Evolutionary conservation across 2,797 vertebrate species (phyloP).

Genomic region (Lophius americanus): DNA sequence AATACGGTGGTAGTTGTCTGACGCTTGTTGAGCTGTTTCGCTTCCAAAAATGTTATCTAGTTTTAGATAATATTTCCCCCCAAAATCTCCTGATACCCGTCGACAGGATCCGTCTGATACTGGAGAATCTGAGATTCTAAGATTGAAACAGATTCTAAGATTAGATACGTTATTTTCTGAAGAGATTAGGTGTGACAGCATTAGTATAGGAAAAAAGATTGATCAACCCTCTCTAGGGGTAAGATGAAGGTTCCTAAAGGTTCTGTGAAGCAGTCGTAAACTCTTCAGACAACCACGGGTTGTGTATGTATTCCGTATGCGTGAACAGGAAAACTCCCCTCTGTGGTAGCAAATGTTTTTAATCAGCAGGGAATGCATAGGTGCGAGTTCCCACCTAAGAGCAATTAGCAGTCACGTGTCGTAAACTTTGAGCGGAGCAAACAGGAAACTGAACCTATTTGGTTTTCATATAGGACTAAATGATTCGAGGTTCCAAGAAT

Average conservation of each 20-base stretch:
- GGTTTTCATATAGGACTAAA: slow-evolving; percentile 32
- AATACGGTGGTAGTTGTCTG: too few species aligned
- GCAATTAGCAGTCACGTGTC: slow-evolving; percentile 10
- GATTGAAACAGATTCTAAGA: too few species aligned
- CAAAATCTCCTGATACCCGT: too few species aligned
- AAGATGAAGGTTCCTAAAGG: neutral
- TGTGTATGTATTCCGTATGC: slow-evolving; percentile 13
- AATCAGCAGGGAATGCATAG: slow-evolving; percentile 37
- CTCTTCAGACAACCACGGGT: too few species aligned
- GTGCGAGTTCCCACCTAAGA: slow-evolving; percentile 24
- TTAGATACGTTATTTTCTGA: too few species aligned
- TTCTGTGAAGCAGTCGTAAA: slow-evolving; percentile 5
- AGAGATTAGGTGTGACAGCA: too few species aligned
- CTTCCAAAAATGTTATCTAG: too few species aligned
- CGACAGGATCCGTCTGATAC: too few species aligned
- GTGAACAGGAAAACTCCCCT: slow-evolving; percentile 50
- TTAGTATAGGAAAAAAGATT: too few species aligned
- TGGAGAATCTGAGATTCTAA: too few species aligned
- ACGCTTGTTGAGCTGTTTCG: too few species aligned
- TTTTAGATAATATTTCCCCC: too few species aligned
- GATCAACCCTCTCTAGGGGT: neutral
- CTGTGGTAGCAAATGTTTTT: slow-evolving; percentile 50
- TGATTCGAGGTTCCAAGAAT: slow-evolving; percentile 39
- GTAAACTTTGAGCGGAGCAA: slow-evolving; percentile 13
- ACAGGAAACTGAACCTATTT: slow-evolving; percentile 7